Evolutionary conservation across 1,140 invertebrate species (phyloP).

Genomic region (Caenorhabditis tropicalis): DNA sequence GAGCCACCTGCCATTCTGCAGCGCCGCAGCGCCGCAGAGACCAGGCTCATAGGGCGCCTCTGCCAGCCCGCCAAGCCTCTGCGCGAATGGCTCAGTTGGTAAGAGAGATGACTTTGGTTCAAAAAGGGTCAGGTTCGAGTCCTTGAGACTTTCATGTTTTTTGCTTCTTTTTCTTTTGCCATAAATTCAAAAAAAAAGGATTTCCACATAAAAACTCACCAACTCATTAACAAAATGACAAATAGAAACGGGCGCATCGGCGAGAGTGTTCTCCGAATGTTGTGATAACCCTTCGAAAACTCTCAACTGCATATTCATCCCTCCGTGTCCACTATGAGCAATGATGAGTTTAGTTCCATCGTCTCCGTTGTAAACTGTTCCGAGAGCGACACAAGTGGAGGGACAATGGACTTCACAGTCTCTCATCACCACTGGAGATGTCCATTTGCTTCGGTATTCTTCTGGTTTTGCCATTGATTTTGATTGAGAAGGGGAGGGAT

Average conservation of each 20-base stretch:
- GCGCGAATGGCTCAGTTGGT: too few species aligned
- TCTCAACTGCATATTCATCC: neutral
- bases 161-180: too few species aligned
- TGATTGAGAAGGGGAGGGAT: too few species aligned
- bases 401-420: neutral
- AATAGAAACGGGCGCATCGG: neutral
- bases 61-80: too few species aligned
- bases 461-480: neutral
- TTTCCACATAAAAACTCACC: neutral
- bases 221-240: neutral
- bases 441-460: neutral
- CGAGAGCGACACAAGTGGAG: conserved; percentile 8
- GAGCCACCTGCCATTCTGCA: too few species aligned
- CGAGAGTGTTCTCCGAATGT: neutral
- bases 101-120: too few species aligned
- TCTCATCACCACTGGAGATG: neutral
- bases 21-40: too few species aligned
- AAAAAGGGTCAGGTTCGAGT: too few species aligned
- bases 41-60: too few species aligned
- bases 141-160: too few species aligned
- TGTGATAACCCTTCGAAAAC: neutral
- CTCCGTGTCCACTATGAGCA: neutral
- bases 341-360: neutral
- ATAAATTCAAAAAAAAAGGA: too few species aligned
- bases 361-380: neutral